A percentile compares a stretch with the other conserved stretches of the same genome.
phyloP scores from a whole-genome alignment of 2,888 invertebrate species.

The Acleris emargana region DNA sequence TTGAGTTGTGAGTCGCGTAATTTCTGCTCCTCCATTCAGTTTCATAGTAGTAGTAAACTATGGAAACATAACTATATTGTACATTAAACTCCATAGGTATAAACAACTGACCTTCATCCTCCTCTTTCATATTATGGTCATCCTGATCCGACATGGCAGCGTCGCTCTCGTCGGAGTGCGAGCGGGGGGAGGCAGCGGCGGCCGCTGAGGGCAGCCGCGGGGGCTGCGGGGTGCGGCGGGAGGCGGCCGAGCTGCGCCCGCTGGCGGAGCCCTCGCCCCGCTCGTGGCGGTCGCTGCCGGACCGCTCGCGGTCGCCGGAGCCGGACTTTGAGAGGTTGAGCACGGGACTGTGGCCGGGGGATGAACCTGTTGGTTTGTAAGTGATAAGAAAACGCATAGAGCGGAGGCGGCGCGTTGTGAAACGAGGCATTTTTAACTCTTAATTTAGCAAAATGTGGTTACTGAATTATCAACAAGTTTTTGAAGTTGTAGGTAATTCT shows the following conservation, averaged over 20 bases:
- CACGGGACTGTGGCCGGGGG: slow-evolving; percentile 95
- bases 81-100: background rate
- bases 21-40: too few relatives aligned
- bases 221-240: slow-evolving; percentile 85
- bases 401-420: too few relatives aligned
- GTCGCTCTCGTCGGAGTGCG: slow-evolving; percentile 91
- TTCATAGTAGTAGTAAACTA: too few relatives aligned
- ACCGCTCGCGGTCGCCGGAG: slow-evolving; percentile 87
- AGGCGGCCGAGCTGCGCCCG: slow-evolving; percentile 83
- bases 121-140: slow-evolving; percentile 92
- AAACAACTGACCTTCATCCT: slow-evolving; percentile 87
- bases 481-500: too few relatives aligned
- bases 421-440: too few relatives aligned
- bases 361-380: slow-evolving; percentile 85
- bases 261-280: slow-evolving; percentile 76
- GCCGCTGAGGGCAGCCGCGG: slow-evolving; percentile 79
- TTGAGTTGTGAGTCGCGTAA: too few relatives aligned
- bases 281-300: slow-evolving; percentile 85
- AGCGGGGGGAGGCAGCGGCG: slow-evolving; percentile 86
- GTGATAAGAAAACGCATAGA: background rate
- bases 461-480: too few relatives aligned
- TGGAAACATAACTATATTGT: background rate
- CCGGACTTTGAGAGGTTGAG: slow-evolving; percentile 95
- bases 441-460: too few relatives aligned
- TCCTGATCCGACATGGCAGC: slow-evolving; percentile 94